Conservation (phyloP, 1,140 invertebrate species). For the Cotesia glomerata region DNA sequence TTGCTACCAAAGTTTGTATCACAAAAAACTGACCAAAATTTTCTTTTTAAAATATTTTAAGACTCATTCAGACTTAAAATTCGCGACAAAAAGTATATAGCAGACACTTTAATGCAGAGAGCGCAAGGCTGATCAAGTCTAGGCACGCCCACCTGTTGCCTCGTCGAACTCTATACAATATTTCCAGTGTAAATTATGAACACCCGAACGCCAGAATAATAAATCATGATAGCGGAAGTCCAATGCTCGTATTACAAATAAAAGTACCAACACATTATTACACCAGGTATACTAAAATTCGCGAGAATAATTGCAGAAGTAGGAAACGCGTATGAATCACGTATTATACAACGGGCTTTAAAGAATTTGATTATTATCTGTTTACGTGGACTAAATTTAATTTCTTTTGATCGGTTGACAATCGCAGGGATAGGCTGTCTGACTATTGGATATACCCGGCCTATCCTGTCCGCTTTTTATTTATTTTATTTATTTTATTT, state of each 20-base stretch:
- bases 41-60: no score
- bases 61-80: no score
- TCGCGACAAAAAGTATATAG: no score
- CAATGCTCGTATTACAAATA: no score
- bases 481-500: no score
- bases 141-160: conserved; percentile 49
- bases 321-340: conserved; percentile 3
- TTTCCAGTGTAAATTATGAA: not conserved
- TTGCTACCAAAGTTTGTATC: no score
- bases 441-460: no score
- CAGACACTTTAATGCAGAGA: not conserved
- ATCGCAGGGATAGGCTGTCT: conserved; percentile 11
- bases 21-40: no score
- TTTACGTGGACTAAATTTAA: no score
- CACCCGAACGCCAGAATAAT: not conserved
- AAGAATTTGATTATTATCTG: not conserved
- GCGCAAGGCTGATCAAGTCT: conserved; percentile 16
- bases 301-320: not conserved
- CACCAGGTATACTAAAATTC: not conserved
- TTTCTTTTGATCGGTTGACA: conserved; percentile 7
- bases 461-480: no score
- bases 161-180: conserved; percentile 11
- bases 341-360: not conserved
- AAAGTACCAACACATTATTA: no score
- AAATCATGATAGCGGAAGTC: conserved; percentile 11